Conservation (phyloP, 2,888 invertebrate species). For the Mantis religiosa region DNA sequence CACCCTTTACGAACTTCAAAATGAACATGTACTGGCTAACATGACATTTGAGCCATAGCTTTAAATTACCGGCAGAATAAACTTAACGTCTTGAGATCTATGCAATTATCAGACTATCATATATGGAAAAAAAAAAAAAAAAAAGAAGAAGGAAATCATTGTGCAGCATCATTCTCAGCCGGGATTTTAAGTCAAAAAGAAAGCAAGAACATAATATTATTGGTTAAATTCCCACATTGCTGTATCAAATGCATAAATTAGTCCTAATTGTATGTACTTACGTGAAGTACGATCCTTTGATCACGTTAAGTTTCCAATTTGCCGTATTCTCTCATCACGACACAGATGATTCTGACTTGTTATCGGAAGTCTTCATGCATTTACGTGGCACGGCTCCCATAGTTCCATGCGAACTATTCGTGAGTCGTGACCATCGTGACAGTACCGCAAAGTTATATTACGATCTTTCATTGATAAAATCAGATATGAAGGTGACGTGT, state of each 20-base stretch:
- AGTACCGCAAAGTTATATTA: background rate
- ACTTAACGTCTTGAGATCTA: background rate
- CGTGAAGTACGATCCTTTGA: background rate
- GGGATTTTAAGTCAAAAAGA: background rate
- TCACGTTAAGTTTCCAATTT: conserved; percentile 5
- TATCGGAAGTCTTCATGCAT: conserved; percentile 24
- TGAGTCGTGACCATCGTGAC: background rate
- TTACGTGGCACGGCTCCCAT: conserved; percentile 24
- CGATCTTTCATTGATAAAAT: background rate
- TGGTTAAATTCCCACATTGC: background rate
- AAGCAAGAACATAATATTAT: background rate
- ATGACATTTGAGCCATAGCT: no score
- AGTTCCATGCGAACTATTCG: background rate
- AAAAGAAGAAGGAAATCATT: background rate
- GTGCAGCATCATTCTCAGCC: conserved; percentile 1
- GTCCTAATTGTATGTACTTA: background rate
- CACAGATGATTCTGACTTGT: conserved; percentile 21
- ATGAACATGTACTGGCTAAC: no score
- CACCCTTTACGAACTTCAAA: background rate
- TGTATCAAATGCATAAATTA: background rate
- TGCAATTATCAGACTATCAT: background rate
- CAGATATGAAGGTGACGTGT: background rate
- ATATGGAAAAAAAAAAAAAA: background rate
- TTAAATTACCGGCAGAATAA: no score
- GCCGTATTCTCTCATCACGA: conserved; percentile 19